Evolutionary conservation across 2,797 vertebrate genomes (phyloP).

Genomic region (Pseudotriccus pelzelni): DNA sequence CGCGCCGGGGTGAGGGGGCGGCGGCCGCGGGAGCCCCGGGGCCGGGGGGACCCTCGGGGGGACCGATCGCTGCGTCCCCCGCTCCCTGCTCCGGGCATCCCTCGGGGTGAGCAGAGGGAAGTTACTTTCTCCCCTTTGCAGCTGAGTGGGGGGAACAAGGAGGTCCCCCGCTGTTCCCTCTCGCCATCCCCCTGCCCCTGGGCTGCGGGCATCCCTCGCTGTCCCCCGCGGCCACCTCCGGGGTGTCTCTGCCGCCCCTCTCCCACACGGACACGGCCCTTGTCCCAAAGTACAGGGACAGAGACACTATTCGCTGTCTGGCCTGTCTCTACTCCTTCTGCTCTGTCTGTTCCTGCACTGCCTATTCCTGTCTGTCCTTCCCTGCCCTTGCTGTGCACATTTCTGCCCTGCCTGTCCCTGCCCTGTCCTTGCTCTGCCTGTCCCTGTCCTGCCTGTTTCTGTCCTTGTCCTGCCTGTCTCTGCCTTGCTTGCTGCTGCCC

Average conservation of each 20-base stretch:
- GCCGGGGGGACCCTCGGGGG: neutral
- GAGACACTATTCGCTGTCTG: fast-evolving
- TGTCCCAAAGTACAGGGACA: neutral
- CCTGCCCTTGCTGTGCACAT: neutral
- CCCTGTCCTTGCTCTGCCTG: neutral
- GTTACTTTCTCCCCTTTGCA: neutral
- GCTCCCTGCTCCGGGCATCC: neutral
- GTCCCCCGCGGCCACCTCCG: neutral
- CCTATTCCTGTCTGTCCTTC: neutral
- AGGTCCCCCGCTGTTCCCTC: neutral
- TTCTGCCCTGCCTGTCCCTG: neutral
- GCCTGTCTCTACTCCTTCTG: neutral
- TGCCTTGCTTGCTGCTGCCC: neutral
- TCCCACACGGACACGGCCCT: neutral
- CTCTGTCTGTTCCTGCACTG: neutral
- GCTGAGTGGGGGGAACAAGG: neutral
- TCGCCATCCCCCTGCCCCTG: fast-evolving
- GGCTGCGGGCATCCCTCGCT: neutral
- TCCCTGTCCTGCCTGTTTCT: neutral
- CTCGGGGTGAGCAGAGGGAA: neutral
- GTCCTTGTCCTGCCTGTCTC: neutral
- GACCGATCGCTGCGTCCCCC: neutral
- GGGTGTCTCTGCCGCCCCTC: neutral
- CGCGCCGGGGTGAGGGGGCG: neutral
- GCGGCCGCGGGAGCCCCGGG: neutral